Evolutionary conservation across 2,113 vertebrate species (phyloP), one percentile per base, ranked within the genome.

Genomic region (Passer montanus): DNA sequence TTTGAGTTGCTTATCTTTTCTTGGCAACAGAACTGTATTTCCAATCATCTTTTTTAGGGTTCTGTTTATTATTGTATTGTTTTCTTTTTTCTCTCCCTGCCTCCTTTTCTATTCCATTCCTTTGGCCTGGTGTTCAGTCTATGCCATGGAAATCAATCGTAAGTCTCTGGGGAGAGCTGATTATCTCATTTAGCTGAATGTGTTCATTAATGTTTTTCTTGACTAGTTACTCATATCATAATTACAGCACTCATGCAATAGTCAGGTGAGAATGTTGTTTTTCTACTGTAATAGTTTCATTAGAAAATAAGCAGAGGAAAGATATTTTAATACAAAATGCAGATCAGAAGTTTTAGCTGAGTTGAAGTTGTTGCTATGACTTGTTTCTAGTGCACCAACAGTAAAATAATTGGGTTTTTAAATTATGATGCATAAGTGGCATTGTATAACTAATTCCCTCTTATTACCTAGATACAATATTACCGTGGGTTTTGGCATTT

Each of bases 101-200:
- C 20, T 86, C 52, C 68, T 81, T 60, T 60, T 50, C 79, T 83
- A 1, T 89, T 88, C 59, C 1, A n/a, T 96, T 97, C 76, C 96
- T 87, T 96, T 94, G 79, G 63, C 89, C 92, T 75, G 89, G 62
- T 91, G 39, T 76, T 59, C 95, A 99, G 99, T 99, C 97, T 99
- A 99, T 95, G 99, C 99, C 89, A 99, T 99, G 99, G 99, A 99
- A 98, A 99, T 99, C 82, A 99, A 99, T 94, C 99, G 99, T 99
- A 98, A 99, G 99, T 99, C 97, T 85, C 52, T 50, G 17, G 50
- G 68, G 63, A 74, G 30, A 87, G 58, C 24, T 79, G 52, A 89
- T 89, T 44, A 70, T 70, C 66, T 93, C 35, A 43, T 76, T 84
- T 87, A 85, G n/a, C 63, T 87, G 52, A 95, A 76, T 64, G 43